Base-by-base conservation (phyloP, 37 sponge, comb jelly and placozoan species). In the Tethya wilhelma region DNA sequence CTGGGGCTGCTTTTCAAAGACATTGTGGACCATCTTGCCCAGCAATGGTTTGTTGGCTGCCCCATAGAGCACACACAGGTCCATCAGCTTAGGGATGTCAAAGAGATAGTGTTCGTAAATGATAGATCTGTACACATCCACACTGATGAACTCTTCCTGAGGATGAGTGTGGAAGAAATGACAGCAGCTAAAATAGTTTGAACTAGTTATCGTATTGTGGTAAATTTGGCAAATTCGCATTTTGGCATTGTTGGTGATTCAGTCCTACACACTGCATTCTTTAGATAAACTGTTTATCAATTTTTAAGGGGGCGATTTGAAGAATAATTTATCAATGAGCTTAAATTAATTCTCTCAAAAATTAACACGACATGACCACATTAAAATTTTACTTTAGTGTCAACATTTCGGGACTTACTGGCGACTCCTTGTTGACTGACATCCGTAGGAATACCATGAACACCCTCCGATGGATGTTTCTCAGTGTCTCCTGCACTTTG, bases 1-100 rank as follows among this genome's bases (percentile, higher is more conserved):
- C 68, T 71, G 68, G n/a, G 84, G 84, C 75, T 94, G 92, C 31
- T 58, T 87, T 11, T 77, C 30, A 34, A 94, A 90, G 2, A 94
- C 49, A 40, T 90, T 90, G 30, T 64, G 39, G 31, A 94, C 40
- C 91, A 90, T 87, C 59, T 87, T 94, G 5, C 55, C 49, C 33
- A 94, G 74, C 20, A 91, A 74, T 0, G 84, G 67, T 31, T 63
- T 58, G 82, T 94, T 94, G 30, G 69, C 60, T n/a, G 23, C 36
- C 2, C 92, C 86, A 56, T 95, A 95, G 36, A 95, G 73, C 41
- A 53, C 45, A 53, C 95, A 95, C 64, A 95, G 82, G 56, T 95
- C 95, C 46, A 95, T 22, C 59, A 95, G 72, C 31, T 88, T 87
- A 2, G 95, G 91, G 1, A 95, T 64, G 41, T 91, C 89, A 79